Evolutionary conservation across 2,797 vertebrate species (phyloP), one percentile per base, ranked within the genome.

Genomic region (Enteromius viviparus): DNA sequence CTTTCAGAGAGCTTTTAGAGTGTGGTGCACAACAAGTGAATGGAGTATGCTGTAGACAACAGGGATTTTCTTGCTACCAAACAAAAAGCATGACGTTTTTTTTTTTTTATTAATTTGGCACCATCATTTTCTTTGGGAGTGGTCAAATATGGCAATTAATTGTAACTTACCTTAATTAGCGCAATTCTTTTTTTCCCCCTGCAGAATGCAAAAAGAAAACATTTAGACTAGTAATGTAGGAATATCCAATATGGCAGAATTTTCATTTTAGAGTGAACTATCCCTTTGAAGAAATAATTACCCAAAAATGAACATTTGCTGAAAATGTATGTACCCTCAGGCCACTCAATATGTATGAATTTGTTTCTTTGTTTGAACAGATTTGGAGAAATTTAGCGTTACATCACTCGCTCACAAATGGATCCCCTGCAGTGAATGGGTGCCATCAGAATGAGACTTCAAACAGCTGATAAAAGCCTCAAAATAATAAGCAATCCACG

Each of bases 1-100:
- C 10, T 72, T 49, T 76, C 55, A 78, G n/a, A 29, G 19, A 66
- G 65, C 55, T 71, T 37, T 51, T 76, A n/a, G 51, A 76, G 80
- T 19, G 3, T 69, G 55, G 70, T 72, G 53, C 11, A 47, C 34
- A 17, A 37, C 32, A 74, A 75, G 60, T 78, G 19, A 81, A 71
- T 49, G 6, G 74, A 65, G 71, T 62, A 84, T 40, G 47, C 53
- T 60, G 68, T 21, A 53, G 34, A 58, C 29, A 21, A n/a, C 32
- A 11, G 8, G n/a, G 23, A 51, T 78, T 68, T 10, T 23, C 75
- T 62, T 37, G 29, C 14, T 34, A 81, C 4, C 64, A 66, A 66
- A 21, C 78, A 29, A 72, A 58, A 58, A 58, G 1, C n/a, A 58
- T 58, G 23, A 60, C 0, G 4, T 26, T 62, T 62, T 29, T 23